Evolutionary conservation across 1,140 invertebrate genomes (phyloP).

Genomic region (Xylocopa sonorina): DNA sequence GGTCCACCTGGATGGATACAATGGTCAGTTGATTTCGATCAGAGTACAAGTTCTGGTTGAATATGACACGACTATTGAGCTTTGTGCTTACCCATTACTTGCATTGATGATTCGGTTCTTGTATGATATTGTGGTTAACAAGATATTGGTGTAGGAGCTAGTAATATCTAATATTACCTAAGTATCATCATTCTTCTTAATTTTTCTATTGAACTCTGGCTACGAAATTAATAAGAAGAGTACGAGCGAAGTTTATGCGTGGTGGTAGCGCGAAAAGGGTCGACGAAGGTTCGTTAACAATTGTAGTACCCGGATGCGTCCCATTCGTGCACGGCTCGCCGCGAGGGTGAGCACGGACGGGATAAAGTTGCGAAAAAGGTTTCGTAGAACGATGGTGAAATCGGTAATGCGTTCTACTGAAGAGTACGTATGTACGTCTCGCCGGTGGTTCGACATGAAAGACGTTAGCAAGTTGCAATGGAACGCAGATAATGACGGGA

Average conservation of each 20-base stretch:
- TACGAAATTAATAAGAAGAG: not conserved
- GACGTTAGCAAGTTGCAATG: constrained; percentile 23
- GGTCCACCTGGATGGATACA: not conserved
- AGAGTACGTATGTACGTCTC: constrained; percentile 9
- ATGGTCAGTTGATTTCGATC: not conserved
- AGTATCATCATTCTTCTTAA: no score
- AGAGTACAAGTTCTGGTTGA: not conserved
- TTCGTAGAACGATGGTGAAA: constrained; percentile 42
- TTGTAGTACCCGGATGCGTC: constrained; percentile 22
- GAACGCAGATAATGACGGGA: constrained; percentile 37
- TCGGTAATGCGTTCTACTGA: constrained; percentile 35
- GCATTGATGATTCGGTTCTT: not conserved
- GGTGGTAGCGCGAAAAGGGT: not conserved
- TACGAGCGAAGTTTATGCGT: not conserved
- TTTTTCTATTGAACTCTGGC: no score
- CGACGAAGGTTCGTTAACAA: not conserved
- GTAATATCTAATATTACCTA: no score
- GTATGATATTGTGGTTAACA: not conserved
- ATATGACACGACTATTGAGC: not conserved
- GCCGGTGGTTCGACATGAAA: constrained; percentile 28
- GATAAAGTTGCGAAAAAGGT: constrained; percentile 48
- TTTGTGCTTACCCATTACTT: not conserved
- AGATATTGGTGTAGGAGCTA: not conserved
- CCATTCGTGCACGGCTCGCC: not conserved
- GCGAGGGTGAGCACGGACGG: constrained; percentile 25